Percentiles rank a stretch among this genome's conserved stretches.
Conservation (phyloP, 2,888 invertebrate genomes). For the Schizotus pectinicornis region DNA sequence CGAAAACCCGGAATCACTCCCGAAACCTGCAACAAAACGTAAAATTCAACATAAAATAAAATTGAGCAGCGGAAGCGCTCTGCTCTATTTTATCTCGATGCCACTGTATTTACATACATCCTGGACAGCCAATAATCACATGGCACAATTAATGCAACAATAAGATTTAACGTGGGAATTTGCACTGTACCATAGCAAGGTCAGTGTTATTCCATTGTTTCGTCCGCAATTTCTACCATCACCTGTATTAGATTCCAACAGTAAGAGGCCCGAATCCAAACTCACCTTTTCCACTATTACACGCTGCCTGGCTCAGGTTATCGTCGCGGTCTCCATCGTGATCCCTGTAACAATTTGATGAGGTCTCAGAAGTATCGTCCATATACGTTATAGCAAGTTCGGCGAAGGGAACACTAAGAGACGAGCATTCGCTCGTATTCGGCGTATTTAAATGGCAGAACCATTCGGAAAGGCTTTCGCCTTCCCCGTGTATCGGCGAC, state of each 20-base stretch:
- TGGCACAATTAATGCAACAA: not conserved
- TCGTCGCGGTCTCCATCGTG: constrained; percentile 42
- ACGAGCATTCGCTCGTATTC: constrained; percentile 55
- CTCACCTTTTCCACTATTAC: constrained; percentile 51
- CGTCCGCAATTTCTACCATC: no score
- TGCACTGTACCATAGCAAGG: not conserved
- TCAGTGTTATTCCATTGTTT: constrained; percentile 10
- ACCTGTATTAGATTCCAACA: no score
- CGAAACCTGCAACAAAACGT: constrained; percentile 49
- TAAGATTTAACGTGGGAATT: constrained; percentile 2
- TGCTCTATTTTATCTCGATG: not conserved
- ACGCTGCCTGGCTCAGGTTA: constrained; percentile 46
- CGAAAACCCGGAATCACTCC: constrained; percentile 62
- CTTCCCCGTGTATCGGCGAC: constrained; percentile 54
- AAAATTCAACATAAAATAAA: not conserved
- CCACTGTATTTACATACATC: not conserved
- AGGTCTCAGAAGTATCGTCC: constrained; percentile 55
- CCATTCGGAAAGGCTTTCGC: constrained; percentile 57
- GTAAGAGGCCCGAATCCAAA: not conserved
- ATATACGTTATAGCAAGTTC: constrained; percentile 57
- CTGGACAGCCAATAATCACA: not conserved
- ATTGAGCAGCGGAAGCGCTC: no score
- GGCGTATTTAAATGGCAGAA: constrained; percentile 48
- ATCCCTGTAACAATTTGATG: constrained; percentile 44
- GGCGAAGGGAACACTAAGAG: constrained; percentile 55